Conservation (phyloP, 2,888 invertebrate genomes). For the Cremastobaeus sp. region DNA sequence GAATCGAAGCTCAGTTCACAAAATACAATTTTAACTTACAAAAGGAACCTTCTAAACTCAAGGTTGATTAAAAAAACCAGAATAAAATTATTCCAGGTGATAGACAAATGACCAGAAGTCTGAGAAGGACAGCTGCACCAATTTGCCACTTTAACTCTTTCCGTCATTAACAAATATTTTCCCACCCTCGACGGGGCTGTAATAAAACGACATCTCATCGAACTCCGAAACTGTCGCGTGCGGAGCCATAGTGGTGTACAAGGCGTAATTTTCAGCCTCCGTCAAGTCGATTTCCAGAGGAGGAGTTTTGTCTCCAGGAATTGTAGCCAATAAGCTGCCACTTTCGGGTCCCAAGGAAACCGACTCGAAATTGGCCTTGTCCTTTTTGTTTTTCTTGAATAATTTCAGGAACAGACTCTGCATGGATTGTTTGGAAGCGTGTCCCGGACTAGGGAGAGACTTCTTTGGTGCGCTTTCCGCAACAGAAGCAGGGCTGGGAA, state of each 20-base stretch:
- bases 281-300: conserved; percentile 83
- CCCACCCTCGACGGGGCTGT: conserved; percentile 89
- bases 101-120: too few species aligned
- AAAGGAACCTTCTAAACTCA: too few species aligned
- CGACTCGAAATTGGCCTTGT: conserved; percentile 65
- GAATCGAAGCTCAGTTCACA: too few species aligned
- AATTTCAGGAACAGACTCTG: conserved; percentile 83
- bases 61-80: too few species aligned
- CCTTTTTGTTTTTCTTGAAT: conserved; percentile 81
- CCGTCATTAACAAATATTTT: conserved; percentile 80
- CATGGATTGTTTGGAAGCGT: conserved; percentile 81
- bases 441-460: conserved; percentile 80
- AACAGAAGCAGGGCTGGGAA: conserved; percentile 67
- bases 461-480: conserved; percentile 79
- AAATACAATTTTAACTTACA: too few species aligned
- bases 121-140: too few species aligned
- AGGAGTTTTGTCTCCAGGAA: conserved; percentile 68
- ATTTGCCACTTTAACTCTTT: conserved; percentile 20
- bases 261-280: conserved; percentile 92
- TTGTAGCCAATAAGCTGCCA: conserved; percentile 61
- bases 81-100: too few species aligned
- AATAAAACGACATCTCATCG: conserved; percentile 92
- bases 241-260: conserved; percentile 91
- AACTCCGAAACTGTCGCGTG: conserved; percentile 92
- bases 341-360: conserved; percentile 41